Base-by-base conservation (phyloP, 2,888 invertebrate species). In the Hyles lineata region DNA sequence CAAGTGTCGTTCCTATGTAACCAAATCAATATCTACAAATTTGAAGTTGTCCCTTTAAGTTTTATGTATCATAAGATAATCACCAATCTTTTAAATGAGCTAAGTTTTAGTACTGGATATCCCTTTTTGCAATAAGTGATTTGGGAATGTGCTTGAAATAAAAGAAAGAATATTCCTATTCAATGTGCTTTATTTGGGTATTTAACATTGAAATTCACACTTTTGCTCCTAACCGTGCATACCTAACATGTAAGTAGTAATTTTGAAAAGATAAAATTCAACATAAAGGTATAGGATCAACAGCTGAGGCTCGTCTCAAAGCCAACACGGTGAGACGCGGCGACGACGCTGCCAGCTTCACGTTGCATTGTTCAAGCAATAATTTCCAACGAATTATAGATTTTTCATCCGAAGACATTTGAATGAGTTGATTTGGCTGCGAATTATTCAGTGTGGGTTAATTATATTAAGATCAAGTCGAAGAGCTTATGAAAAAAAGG, bases 301-400 rank as follows among this genome's bases (percentile, higher is more conserved):
- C 90, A 1, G 90, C 86, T 0, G 91, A 86, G 17, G 93, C 92
- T 59, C 88, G 80, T 17, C 91, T 83, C 60, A 94, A 76, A 19
- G 88, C 76, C 52, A 94, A 73, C 1, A 94, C 90, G 5, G 91
- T 82, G 19, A 93, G 82, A 5, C 91, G 87, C 0, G 92, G 87
- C 1, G 92, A 87, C 0, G 90, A 87, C 0, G 87, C 88, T 1
- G 90, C 93, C 15, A 96, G 80, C 74, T 96, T 95, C 0, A 95
- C 95, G 71, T 94, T 95, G 82, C 96, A 96, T 75, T 96, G 95
- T 82, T 97, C 96, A 78, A 97, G 86, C 7, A 97, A 91, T 71
- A 95, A 93, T 72, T 92, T 93, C 97, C 97, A 97, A 82, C 97
- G 96, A 0, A 96, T 79, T 0, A 90, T 84, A 6, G 95, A 92